Evolutionary conservation across 2,113 vertebrate species (phyloP).

Genomic region (Bos javanicus): DNA sequence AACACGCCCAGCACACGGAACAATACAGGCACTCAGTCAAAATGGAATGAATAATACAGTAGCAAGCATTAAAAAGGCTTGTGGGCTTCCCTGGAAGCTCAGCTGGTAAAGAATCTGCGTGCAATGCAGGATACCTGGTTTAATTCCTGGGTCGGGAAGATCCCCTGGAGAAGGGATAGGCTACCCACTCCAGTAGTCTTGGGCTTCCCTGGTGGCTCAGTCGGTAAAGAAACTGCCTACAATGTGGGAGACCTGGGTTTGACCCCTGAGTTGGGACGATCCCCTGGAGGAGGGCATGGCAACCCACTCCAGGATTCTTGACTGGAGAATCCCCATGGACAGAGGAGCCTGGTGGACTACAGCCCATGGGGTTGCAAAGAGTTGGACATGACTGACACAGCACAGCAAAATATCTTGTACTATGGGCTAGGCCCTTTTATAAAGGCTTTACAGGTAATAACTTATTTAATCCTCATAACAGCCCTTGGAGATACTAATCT

Average conservation of each 20-base stretch:
- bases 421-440: not conserved
- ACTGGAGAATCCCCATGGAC: not conserved
- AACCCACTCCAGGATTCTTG: not conserved
- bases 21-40: not conserved
- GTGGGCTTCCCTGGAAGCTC: not conserved
- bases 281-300: not conserved
- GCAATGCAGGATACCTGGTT: not conserved
- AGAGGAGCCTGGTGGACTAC: not conserved
- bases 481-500: not conserved
- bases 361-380: not conserved
- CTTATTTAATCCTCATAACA: not conserved
- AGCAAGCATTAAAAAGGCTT: not conserved
- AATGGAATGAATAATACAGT: not conserved
- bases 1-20: not conserved
- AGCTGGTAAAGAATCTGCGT: not conserved
- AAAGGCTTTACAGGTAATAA: not conserved
- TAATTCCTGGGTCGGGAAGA: not conserved
- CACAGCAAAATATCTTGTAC: not conserved
- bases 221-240: no score
- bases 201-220: no score
- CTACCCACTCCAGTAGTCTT: no score
- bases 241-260: no score
- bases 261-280: not conserved
- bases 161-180: not conserved
- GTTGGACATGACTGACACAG: not conserved